Base-by-base conservation (phyloP, 2,888 invertebrate species). In the Agriopis leucophaearia region DNA sequence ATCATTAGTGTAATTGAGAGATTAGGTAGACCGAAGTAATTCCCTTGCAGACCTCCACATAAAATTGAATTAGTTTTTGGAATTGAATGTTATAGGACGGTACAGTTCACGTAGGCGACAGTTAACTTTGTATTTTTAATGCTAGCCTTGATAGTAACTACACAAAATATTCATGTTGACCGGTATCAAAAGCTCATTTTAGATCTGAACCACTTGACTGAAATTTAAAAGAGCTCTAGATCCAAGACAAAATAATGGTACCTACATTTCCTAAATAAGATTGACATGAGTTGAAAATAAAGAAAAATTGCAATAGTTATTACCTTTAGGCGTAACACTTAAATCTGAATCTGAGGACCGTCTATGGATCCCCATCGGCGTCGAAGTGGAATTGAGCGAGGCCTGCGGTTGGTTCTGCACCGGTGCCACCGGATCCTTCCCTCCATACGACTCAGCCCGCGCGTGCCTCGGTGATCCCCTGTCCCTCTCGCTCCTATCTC, bases 281-380 rank as follows among this genome's bases (percentile, higher is more conserved):
- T 27, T 27, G 27, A 5, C 3, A 27, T 27, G 27, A 27, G 27
- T 27, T 27, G 27, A 27, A 27, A 27, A 27, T 27, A 27, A 27
- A 27, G 1, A 3, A 27, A 27, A 27, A 27, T 27, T 27, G 27
- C 27, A 27, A 51, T 7, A 64, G 15, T 55, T 75, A 82, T 74
- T 63, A 98, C 99, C 98, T 97, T 98, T 98, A 6, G 98, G 98
- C 12, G 98, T 98, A 57, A 98, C 96, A 92, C 97, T 98, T 75
- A 98, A 94, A 91, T 99, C 99, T 0, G 99, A 98, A 88, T 99
- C 99, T 3, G 98, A 98, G 5, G 98, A 98, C 76, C 98, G 94
- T 61, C 98, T 94, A 83, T 97, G 96, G 71, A 93, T 97, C 90
- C 88, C 95, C 88, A 87, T 84, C 59, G 86, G 94, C 45, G 93